These are phyloP conservation scores for Planiliza haematocheilus DNA, from an alignment of 2,113 vertebrate genomes.

Conservation along the genomic window DNA sequence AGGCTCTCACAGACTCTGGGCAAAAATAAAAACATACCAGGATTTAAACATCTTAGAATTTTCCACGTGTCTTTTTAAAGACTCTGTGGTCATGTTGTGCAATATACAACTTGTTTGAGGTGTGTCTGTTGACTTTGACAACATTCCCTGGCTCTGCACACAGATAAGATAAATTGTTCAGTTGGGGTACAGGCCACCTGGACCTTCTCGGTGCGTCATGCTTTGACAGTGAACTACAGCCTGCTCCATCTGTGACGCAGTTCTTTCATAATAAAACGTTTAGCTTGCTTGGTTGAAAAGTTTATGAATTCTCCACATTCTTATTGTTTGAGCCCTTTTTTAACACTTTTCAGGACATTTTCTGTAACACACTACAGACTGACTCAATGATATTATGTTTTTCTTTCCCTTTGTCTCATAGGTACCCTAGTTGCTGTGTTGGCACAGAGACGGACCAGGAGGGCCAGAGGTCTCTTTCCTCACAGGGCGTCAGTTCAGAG, in stretches of 20 bases:
- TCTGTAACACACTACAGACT: background rate
- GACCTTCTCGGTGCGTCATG: conserved; percentile 25
- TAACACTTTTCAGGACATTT: background rate
- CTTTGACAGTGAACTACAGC: conserved; percentile 21
- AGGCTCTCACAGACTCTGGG: too few relatives aligned
- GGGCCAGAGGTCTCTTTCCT: conserved; percentile 73
- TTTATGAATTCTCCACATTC: background rate
- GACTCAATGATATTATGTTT: background rate
- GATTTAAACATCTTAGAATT: background rate
- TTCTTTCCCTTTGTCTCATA: conserved; percentile 44
- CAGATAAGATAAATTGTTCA: conserved; percentile 48
- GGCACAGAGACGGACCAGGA: conserved; percentile 83
- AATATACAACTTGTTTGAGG: background rate
- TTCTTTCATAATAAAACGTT: conserved; percentile 4
- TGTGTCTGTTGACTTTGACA: conserved; percentile 20
- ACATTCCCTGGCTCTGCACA: conserved; percentile 3
- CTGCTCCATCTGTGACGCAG: conserved; percentile 27
- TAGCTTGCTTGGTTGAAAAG: background rate
- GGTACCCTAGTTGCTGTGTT: conserved; percentile 85
- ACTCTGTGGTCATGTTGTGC: background rate
- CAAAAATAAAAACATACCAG: background rate
- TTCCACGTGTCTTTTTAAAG: background rate
- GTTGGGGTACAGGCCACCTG: background rate
- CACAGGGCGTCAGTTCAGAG: conserved; percentile 78
- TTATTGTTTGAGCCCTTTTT: background rate